phyloP scores from a whole-genome alignment of 2,797 vertebrate species.

The Aeoliscus strigatus region DNA sequence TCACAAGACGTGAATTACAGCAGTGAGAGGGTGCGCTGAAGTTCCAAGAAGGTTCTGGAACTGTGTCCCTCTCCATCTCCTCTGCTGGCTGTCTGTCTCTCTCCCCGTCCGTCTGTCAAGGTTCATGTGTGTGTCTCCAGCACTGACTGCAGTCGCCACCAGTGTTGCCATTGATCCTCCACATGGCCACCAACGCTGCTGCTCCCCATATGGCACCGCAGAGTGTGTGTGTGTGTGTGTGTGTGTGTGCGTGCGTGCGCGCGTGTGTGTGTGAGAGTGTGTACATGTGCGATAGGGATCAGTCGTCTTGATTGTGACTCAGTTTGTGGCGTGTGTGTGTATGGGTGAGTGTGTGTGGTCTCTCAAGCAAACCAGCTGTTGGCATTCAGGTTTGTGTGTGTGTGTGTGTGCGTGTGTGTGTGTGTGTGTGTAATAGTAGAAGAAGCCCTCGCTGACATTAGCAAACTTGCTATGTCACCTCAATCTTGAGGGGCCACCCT shows the following conservation, averaged over 20 bases:
- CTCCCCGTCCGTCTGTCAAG: slow-evolving; percentile 36
- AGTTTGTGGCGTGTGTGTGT: slow-evolving; percentile 33
- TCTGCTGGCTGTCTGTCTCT: background rate
- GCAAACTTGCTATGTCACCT: slow-evolving; percentile 61
- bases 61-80: background rate
- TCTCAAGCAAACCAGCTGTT: slow-evolving; percentile 52
- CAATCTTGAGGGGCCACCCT: slow-evolving; percentile 39
- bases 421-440: slow-evolving; percentile 37
- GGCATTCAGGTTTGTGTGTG: slow-evolving; percentile 36
- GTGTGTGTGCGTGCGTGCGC: too few relatives aligned
- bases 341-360: slow-evolving; percentile 57
- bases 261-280: slow-evolving; percentile 22
- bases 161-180: slow-evolving; percentile 55
- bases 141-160: slow-evolving; percentile 42
- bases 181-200: slow-evolving; percentile 37
- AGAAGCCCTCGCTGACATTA: slow-evolving; percentile 55
- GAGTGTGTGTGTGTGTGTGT: slow-evolving; percentile 26
- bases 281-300: slow-evolving; percentile 63
- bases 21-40: slow-evolving; percentile 14
- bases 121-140: slow-evolving; percentile 51
- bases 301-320: slow-evolving; percentile 57
- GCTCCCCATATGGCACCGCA: slow-evolving; percentile 49
- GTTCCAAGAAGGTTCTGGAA: slow-evolving; percentile 3
- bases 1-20: slow-evolving; percentile 16
- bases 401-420: slow-evolving; percentile 22